These are phyloP conservation scores for Acanthurus tractus DNA, from an alignment of 2,797 vertebrate genomes.

Conservation along the genomic window DNA sequence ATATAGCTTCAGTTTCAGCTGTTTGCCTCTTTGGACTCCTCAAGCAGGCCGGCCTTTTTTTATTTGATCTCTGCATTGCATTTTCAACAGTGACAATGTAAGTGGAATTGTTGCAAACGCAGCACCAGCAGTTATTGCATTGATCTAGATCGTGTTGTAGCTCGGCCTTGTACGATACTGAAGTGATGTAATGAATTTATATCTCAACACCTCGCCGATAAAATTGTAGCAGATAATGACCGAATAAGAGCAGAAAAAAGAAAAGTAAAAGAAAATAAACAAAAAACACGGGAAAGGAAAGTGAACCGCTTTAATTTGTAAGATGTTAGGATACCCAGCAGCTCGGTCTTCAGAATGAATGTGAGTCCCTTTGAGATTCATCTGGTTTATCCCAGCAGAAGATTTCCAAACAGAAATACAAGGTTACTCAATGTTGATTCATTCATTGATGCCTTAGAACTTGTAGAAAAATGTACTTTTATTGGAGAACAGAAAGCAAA, in stretches of 20 bases:
- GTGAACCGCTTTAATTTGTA: not conserved
- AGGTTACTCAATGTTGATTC: conserved; percentile 37
- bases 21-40: conserved; percentile 53
- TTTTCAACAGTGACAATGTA: conserved; percentile 44
- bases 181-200: conserved; percentile 25
- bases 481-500: not conserved
- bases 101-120: conserved; percentile 46
- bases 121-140: conserved; percentile 42
- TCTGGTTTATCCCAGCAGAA: conserved; percentile 6
- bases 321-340: not conserved
- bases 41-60: conserved; percentile 36
- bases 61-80: conserved; percentile 53
- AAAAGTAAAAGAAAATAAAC: conserved; percentile 16
- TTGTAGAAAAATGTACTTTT: conserved; percentile 19
- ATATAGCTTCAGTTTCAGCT: conserved; percentile 45
- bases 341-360: conserved; percentile 10
- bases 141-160: conserved; percentile 48
- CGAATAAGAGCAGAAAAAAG: conserved; percentile 5
- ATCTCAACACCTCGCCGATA: not conserved
- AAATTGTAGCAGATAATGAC: conserved; percentile 5
- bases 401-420: conserved; percentile 24
- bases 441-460: conserved; percentile 25
- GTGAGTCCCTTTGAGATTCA: conserved; percentile 1
- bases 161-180: conserved; percentile 24
- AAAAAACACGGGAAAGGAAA: not conserved